Evolutionary conservation across 2,888 invertebrate species (phyloP).

Genomic region (Calameuta pallipes): DNA sequence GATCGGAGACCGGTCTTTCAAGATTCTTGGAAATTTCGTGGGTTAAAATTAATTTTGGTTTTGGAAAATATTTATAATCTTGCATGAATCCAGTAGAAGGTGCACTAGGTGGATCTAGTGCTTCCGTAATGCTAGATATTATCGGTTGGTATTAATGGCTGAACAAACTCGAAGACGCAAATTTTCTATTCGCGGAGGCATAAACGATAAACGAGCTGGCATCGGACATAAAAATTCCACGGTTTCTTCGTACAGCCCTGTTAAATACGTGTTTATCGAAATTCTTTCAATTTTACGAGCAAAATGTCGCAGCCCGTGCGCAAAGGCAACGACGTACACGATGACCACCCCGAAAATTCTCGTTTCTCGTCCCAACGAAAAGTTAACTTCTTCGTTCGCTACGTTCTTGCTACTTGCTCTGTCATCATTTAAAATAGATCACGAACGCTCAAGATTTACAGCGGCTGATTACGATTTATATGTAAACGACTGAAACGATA

Average conservation of each 20-base stretch:
- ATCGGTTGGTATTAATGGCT: neutral
- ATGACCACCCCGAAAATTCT: neutral
- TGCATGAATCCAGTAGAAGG: neutral
- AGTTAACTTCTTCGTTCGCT: neutral
- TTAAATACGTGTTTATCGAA: slow-evolving; percentile 7
- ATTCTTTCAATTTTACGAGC: slow-evolving; percentile 5
- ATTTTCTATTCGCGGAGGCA: neutral
- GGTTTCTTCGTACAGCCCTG: neutral
- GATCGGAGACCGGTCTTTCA: neutral
- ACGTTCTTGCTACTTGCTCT: neutral
- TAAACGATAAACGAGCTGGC: neutral
- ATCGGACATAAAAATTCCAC: neutral
- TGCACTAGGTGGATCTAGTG: neutral
- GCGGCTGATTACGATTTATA: neutral
- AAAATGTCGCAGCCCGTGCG: neutral
- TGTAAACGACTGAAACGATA: neutral
- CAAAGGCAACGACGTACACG: neutral
- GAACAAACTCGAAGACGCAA: neutral
- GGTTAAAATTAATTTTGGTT: neutral
- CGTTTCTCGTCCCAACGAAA: neutral
- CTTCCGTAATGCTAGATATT: neutral
- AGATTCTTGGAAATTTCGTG: neutral
- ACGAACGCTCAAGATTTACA: neutral
- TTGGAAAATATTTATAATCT: neutral
- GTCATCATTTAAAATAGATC: slow-evolving; percentile 8